Base-by-base conservation (phyloP, 2,113 vertebrate genomes). In the Anolis sagrei region DNA sequence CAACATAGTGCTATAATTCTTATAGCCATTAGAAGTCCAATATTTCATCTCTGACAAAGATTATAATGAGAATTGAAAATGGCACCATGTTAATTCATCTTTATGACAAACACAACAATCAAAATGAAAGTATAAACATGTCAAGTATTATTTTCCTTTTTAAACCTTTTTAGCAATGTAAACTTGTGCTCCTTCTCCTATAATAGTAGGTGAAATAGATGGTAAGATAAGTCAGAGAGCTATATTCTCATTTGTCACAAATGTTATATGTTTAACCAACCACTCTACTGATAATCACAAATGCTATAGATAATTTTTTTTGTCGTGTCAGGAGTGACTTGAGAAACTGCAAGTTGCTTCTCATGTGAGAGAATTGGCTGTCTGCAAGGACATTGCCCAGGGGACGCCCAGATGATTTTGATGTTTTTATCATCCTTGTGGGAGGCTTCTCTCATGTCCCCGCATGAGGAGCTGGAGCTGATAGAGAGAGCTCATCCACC, bases 51-150 rank as follows among this genome's bases (percentile, higher is more conserved):
- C 90, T 92, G 93, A 95, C 93, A 95, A 95, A 95, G 90, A 70
- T 91, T 93, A 88, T 97, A 96, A 97, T 95, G 94, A 96, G 95
- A 95, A 92, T 87, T 87, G 94, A 96, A 97, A 97, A 97, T 96
- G 95, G 93, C 93, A 96, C 89, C 94, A 95, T 89, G 93, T 93
- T 96, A 96, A 97, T 96, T 96, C 92, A 95, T 96, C 95, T 95
- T 96, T 80, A 86, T 95, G 94, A 96, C 94, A 95, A 95, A 96
- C 92, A 94, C 89, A 91, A n/a, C 95, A 96, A 96, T 94, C 92
- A 94, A 91, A 93, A 92, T 94, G 87, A 92, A 96, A 94, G 85
- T 86, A 89, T 90, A 93, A 85, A 93, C 88, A 91, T 90, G 90
- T 90, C 90, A 94, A 89, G 95, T 94, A 93, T 93, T 93, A 2